These are phyloP conservation scores for Holothuria glaberrima DNA, from an alignment of 35 echinoderm and acorn worm genomes.

Conservation along the genomic window DNA sequence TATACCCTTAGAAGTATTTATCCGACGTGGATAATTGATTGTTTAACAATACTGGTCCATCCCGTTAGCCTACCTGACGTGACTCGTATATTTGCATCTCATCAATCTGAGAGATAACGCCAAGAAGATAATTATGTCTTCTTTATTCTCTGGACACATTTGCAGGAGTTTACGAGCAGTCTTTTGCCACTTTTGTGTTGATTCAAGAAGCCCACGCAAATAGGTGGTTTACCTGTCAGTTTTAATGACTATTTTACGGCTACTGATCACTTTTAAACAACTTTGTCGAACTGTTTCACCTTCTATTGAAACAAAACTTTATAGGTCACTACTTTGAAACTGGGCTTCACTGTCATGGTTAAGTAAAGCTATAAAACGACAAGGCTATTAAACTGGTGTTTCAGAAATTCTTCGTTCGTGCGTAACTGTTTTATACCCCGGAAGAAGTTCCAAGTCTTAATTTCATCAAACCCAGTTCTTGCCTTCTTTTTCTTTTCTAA, in stretches of 20 bases:
- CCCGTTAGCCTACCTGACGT: neutral
- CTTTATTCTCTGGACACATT: neutral
- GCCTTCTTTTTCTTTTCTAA: too few relatives aligned
- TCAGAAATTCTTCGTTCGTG: too few relatives aligned
- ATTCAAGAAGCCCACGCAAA: neutral
- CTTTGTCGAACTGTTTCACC: too few relatives aligned
- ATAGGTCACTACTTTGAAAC: neutral
- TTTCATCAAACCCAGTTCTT: too few relatives aligned
- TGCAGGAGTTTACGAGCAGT: neutral
- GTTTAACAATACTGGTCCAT: too few relatives aligned
- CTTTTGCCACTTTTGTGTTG: slow-evolving; percentile 13
- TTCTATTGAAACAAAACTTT: too few relatives aligned
- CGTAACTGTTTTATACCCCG: too few relatives aligned
- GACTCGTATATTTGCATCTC: neutral
- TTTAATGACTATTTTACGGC: slow-evolving; percentile 18
- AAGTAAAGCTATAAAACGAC: neutral
- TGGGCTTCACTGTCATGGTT: neutral
- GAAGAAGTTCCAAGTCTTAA: too few relatives aligned
- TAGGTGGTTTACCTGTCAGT: neutral
- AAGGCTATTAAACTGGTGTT: too few relatives aligned
- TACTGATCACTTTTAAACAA: slow-evolving; percentile 27
- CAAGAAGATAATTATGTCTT: neutral
- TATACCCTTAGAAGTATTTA: too few relatives aligned
- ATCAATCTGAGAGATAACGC: slow-evolving; percentile 12
- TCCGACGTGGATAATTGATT: too few relatives aligned